Conservation (phyloP, 2,113 vertebrate genomes). For the Neoarius graeffei region DNA sequence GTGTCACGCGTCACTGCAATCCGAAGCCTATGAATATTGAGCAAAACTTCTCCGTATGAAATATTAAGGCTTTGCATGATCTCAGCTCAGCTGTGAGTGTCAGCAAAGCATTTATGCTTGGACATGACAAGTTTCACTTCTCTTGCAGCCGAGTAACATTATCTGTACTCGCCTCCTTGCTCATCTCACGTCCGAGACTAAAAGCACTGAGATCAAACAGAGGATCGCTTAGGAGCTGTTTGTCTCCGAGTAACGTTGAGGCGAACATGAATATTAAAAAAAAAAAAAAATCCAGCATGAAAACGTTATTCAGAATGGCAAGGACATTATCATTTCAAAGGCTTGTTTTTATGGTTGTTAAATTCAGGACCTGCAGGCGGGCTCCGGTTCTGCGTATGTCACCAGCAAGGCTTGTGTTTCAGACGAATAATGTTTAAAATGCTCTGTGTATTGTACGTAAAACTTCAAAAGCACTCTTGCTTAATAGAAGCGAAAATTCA, state of each 20-base stretch:
- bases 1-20: background rate
- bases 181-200: slow-evolving; percentile 31
- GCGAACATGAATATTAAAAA: slow-evolving; percentile 36
- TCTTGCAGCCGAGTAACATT: slow-evolving; percentile 15
- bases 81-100: background rate
- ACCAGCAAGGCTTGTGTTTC: background rate
- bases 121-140: slow-evolving; percentile 42
- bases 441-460: slow-evolving; percentile 2
- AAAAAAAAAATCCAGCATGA: slow-evolving; percentile 35
- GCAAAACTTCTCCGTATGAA: slow-evolving; percentile 21
- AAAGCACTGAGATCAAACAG: slow-evolving; percentile 48
- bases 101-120: background rate
- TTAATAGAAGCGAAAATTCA: slow-evolving; percentile 31
- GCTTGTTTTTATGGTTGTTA: slow-evolving; percentile 14
- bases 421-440: slow-evolving; percentile 21
- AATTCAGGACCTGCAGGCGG: slow-evolving; percentile 21
- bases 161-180: slow-evolving; percentile 47
- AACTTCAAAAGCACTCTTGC: slow-evolving; percentile 34
- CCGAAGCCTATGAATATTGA: background rate
- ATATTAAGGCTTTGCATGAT: slow-evolving; percentile 13
- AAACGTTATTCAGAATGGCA: slow-evolving; percentile 41
- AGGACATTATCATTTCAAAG: slow-evolving; percentile 56
- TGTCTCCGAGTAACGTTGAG: slow-evolving; percentile 43
- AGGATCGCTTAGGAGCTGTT: slow-evolving; percentile 45
- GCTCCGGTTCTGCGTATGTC: background rate